Base-by-base conservation (phyloP, 1,140 invertebrate species). In the Contarinia nasturtii region DNA sequence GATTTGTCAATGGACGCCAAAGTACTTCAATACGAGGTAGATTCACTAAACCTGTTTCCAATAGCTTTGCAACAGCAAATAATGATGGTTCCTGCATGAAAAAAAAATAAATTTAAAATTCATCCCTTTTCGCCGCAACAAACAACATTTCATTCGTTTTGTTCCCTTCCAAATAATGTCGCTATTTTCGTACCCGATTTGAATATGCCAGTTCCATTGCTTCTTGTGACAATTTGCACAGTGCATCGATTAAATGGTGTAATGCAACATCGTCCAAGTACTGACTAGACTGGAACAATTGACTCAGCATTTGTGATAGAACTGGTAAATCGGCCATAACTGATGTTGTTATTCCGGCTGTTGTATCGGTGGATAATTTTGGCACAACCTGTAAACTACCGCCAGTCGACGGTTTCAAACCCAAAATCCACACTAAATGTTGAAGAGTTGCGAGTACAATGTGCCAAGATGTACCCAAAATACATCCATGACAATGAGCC, bases 391-490 rank as follows among this genome's bases (percentile, higher is more conserved):
- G 92, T 50, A 95, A 71, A 55, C 86, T 88, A 14, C 90, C 90
- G 12, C 89, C 89, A 1, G 86, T 85, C 0, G 88, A 88, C 2
- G 90, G 86, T 63, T 96, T 96, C 38, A 98, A 62, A 1, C 91
- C 92, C n/a, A 98, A 68, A 57, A 97, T 96, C 93, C 93, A 98
- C 0, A 93, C 90, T 50, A 98, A 71, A 68, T 97, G 93, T 72
- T 95, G 91, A 18, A 96, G 65, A 3, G 91, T 96, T 15, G 93
- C 93, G 10, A 97, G 72, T 2, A 97, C 86, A 33, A 96, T 77
- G 59, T 96, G 82, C 93, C 94, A 98, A 1, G 91, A 87, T 48
- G 86, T 81, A 38, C 87, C 87, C 15, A 98, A 68, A 51, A 93
- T 85, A 52, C 82, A 80, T 1, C 93, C 94, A 67, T 96, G 89